These are phyloP conservation scores for Trisateles emortualis DNA, from an alignment of 2,888 invertebrate genomes.

Conservation along the genomic window DNA sequence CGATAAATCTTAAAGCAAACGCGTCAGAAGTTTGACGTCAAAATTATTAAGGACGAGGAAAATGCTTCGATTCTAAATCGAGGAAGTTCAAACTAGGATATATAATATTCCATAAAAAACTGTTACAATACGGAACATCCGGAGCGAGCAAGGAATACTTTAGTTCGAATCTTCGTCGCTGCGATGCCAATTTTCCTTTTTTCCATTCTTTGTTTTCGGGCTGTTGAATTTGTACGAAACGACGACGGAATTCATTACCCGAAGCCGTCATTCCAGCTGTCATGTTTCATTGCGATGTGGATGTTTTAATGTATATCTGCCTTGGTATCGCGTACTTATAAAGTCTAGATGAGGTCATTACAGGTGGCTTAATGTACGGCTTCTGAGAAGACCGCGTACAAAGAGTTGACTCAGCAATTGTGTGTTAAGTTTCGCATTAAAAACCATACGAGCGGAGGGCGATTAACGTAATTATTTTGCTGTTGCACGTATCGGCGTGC, in stretches of 20 bases:
- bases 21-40: slow-evolving; percentile 33
- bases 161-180: slow-evolving; percentile 63
- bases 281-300: slow-evolving; percentile 27
- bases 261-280: slow-evolving; percentile 37
- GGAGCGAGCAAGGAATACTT: slow-evolving; percentile 55
- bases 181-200: slow-evolving; percentile 69
- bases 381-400: slow-evolving; percentile 31
- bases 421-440: slow-evolving; percentile 20
- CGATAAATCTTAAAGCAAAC: slow-evolving; percentile 29
- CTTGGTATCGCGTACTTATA: slow-evolving; percentile 12
- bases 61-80: slow-evolving; percentile 37
- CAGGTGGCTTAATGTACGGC: slow-evolving; percentile 29
- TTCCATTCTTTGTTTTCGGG: slow-evolving; percentile 68
- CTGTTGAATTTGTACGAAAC: slow-evolving; percentile 63
- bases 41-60: slow-evolving; percentile 33
- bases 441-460: slow-evolving; percentile 12
- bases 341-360: slow-evolving; percentile 26
- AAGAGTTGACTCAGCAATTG: slow-evolving; percentile 30
- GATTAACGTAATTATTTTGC: slow-evolving; percentile 34
- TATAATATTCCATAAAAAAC: slow-evolving; percentile 54
- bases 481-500: slow-evolving; percentile 13
- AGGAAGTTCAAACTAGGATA: slow-evolving; percentile 51
- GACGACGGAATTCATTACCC: slow-evolving; percentile 60
- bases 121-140: slow-evolving; percentile 45
- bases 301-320: slow-evolving; percentile 24